These are phyloP conservation scores for Anguilla obscura DNA, from an alignment of 2,797 vertebrate genomes.

Conservation along the genomic window DNA sequence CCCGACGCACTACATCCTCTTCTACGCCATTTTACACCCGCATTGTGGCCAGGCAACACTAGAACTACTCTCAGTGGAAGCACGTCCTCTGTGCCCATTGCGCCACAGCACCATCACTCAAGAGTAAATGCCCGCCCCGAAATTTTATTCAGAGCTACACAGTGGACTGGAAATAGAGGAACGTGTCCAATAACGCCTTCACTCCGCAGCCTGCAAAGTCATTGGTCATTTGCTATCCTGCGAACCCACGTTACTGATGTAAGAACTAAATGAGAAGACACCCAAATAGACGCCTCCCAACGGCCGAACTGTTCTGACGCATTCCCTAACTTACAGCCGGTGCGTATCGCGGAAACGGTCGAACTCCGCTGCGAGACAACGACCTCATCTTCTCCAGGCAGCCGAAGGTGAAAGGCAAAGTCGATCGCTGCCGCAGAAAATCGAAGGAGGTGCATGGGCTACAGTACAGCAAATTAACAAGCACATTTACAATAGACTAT, in stretches of 20 bases:
- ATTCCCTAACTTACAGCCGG: background rate
- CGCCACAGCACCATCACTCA: conserved; percentile 55
- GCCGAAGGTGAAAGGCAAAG: conserved; percentile 25
- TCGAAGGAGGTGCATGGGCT: background rate
- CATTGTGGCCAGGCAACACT: conserved; percentile 33
- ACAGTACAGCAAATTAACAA: background rate
- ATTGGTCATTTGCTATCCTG: conserved; percentile 23
- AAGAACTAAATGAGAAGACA: background rate
- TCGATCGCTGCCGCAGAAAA: background rate
- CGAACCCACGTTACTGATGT: background rate
- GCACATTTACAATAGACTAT: background rate
- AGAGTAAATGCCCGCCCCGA: conserved; percentile 52
- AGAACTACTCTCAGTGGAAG: conserved; percentile 17
- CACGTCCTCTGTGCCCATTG: conserved; percentile 26
- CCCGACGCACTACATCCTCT: conserved; percentile 30
- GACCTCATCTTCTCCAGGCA: background rate
- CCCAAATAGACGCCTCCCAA: background rate
- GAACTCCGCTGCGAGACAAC: background rate
- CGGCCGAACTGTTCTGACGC: background rate
- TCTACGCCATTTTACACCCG: conserved; percentile 66
- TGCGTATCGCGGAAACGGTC: background rate
- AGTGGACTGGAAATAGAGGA: background rate
- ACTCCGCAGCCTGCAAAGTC: background rate
- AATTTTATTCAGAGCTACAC: background rate
- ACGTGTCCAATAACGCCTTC: conserved; percentile 9